Percentiles rank a stretch among this genome's conserved stretches.
These are phyloP conservation scores for Oscheius sp. DNA, from an alignment of 2,888 invertebrate species.

Conservation along the genomic window DNA sequence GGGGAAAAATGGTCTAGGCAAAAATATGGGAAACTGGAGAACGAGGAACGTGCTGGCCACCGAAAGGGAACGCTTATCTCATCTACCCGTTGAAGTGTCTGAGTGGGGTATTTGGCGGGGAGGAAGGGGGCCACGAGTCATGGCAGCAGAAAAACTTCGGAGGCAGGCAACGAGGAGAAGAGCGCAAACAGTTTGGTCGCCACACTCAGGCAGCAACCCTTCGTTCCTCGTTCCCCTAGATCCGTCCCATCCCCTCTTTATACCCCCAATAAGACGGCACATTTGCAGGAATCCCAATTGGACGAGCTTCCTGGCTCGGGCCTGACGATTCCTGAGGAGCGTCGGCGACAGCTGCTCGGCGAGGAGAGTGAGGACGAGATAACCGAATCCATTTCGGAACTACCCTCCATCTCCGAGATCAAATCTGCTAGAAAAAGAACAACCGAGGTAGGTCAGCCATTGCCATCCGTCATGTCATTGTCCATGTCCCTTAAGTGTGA, in stretches of 20 bases:
- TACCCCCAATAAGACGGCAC: not conserved
- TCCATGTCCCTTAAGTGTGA: slow-evolving; percentile 19
- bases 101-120: slow-evolving; percentile 1
- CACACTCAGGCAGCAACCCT: slow-evolving; percentile 10
- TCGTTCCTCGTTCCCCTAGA: slow-evolving; percentile 28
- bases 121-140: slow-evolving; percentile 14
- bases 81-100: not conserved
- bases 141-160: slow-evolving; percentile 29
- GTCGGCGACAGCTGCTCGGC: slow-evolving; percentile 62
- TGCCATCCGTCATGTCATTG: too few relatives aligned
- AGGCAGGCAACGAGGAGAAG: slow-evolving; percentile 26
- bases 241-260: not conserved
- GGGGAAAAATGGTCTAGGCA: not conserved
- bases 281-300: slow-evolving; percentile 51
- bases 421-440: slow-evolving; percentile 25
- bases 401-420: slow-evolving; percentile 63
- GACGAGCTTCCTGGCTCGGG: slow-evolving; percentile 67
- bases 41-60: not conserved
- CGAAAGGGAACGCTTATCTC: too few relatives aligned
- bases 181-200: slow-evolving; percentile 29
- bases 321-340: slow-evolving; percentile 65
- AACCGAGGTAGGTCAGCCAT: slow-evolving; percentile 15
- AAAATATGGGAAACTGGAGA: not conserved
- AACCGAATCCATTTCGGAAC: slow-evolving; percentile 69
- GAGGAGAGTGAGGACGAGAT: slow-evolving; percentile 60